These are phyloP conservation scores for Amiota mariae DNA, from an alignment of 2,888 invertebrate genomes.

Conservation along the genomic window DNA sequence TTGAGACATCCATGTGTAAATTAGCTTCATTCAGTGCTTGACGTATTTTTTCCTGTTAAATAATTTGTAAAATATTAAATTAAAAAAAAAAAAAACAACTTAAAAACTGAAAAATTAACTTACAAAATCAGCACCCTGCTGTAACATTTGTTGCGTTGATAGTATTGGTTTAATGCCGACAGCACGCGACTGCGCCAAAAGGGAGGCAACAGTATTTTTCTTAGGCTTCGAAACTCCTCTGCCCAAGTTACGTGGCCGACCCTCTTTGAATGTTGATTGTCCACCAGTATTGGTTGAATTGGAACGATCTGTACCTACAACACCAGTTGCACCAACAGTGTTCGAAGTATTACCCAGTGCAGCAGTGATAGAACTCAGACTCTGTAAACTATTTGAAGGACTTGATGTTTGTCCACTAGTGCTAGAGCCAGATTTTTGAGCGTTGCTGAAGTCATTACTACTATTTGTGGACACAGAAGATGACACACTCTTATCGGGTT, in stretches of 20 bases:
- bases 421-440: slow-evolving; percentile 38
- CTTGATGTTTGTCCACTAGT: slow-evolving; percentile 34
- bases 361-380: slow-evolving; percentile 73
- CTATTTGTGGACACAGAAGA: slow-evolving; percentile 33
- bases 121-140: slow-evolving; percentile 75
- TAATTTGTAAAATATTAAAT: not conserved
- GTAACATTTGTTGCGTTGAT: slow-evolving; percentile 80
- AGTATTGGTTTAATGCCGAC: slow-evolving; percentile 85
- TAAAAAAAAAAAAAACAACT: not conserved
- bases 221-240: slow-evolving; percentile 92
- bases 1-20: slow-evolving; percentile 76
- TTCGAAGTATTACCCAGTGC: slow-evolving; percentile 68
- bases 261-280: slow-evolving; percentile 76
- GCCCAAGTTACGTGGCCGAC: slow-evolving; percentile 87
- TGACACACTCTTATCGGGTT: slow-evolving; percentile 75
- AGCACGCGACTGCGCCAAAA: slow-evolving; percentile 89
- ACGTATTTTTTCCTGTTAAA: slow-evolving; percentile 76
- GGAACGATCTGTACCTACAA: slow-evolving; percentile 45
- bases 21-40: slow-evolving; percentile 76
- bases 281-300: slow-evolving; percentile 47
- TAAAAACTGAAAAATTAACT: slow-evolving; percentile 51
- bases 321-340: slow-evolving; percentile 50
- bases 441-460: slow-evolving; percentile 25
- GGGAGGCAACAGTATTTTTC: slow-evolving; percentile 92
- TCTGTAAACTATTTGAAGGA: slow-evolving; percentile 71